Evolutionary conservation across 1,140 invertebrate species (phyloP).

Genomic region (Planococcus citri): DNA sequence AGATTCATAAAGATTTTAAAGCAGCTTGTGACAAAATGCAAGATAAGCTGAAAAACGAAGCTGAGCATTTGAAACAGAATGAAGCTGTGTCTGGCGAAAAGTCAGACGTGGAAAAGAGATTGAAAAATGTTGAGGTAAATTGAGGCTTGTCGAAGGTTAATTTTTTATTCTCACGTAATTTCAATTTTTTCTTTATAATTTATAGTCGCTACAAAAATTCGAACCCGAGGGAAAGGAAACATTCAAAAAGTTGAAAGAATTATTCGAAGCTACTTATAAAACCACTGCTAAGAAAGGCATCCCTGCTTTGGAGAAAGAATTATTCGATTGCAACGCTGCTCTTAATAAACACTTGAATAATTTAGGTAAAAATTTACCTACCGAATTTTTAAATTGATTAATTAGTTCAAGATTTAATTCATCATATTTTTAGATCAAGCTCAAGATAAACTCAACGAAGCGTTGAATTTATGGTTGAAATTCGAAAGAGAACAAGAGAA

Average conservation of each 20-base stretch:
- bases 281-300: slow-evolving; percentile 69
- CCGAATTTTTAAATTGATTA: neutral
- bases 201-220: slow-evolving; percentile 38
- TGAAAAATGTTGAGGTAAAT: slow-evolving; percentile 47
- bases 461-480: slow-evolving; percentile 69
- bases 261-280: slow-evolving; percentile 55
- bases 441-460: slow-evolving; percentile 54
- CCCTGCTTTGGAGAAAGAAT: slow-evolving; percentile 57
- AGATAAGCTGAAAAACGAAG: slow-evolving; percentile 64
- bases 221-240: slow-evolving; percentile 56
- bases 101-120: slow-evolving; percentile 57
- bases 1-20: slow-evolving; percentile 69
- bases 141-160: slow-evolving; percentile 26
- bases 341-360: slow-evolving; percentile 50
- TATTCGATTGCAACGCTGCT: slow-evolving; percentile 51
- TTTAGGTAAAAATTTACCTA: slow-evolving; percentile 37
- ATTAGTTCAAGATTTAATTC: slow-evolving; percentile 23
- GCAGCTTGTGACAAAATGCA: slow-evolving; percentile 55
- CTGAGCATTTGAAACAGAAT: slow-evolving; percentile 58
- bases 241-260: slow-evolving; percentile 51
- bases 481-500: slow-evolving; percentile 70
- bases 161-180: neutral
- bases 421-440: slow-evolving; percentile 38
- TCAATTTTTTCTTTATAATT: neutral
- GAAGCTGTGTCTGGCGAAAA: slow-evolving; percentile 70